These are phyloP conservation scores for Stenopsyche tienmushanensis DNA, from an alignment of 1,140 invertebrate species.

Conservation along the genomic window DNA sequence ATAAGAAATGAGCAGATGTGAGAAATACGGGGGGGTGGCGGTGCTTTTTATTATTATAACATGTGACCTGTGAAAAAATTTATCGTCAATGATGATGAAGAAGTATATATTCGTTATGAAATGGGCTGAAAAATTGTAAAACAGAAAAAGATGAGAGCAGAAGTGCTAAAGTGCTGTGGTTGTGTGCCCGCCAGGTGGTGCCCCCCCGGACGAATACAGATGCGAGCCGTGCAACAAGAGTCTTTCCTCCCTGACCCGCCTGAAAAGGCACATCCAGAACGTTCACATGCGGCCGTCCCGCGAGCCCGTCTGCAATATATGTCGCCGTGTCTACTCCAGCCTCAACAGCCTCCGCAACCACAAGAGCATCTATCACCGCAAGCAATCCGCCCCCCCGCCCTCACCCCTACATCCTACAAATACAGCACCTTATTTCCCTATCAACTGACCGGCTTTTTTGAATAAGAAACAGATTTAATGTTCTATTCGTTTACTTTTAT, in stretches of 20 bases:
- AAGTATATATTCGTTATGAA: slow-evolving; percentile 11
- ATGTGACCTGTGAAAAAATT: slow-evolving; percentile 12
- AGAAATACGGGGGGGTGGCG: slow-evolving; percentile 32
- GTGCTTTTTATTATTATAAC: slow-evolving; percentile 34
- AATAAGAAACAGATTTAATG: too few species aligned
- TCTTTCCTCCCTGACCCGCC: slow-evolving; percentile 76
- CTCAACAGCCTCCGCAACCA: slow-evolving; percentile 84
- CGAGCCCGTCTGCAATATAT: slow-evolving; percentile 85
- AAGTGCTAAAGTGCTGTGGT: slow-evolving; percentile 54
- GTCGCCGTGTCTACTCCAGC: slow-evolving; percentile 83
- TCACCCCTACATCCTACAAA: slow-evolving; percentile 41
- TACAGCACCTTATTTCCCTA: slow-evolving; percentile 54
- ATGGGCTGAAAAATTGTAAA: slow-evolving; percentile 7
- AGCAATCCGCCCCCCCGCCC: slow-evolving; percentile 54
- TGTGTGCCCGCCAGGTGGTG: slow-evolving; percentile 55
- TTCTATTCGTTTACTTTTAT: background rate
- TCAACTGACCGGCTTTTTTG: slow-evolving; percentile 55
- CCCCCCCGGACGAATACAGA: slow-evolving; percentile 69
- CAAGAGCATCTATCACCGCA: slow-evolving; percentile 86
- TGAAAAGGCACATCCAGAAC: slow-evolving; percentile 85
- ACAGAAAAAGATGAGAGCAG: slow-evolving; percentile 43
- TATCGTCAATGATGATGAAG: slow-evolving; percentile 6
- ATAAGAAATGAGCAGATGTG: slow-evolving; percentile 17
- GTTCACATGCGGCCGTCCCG: slow-evolving; percentile 81
- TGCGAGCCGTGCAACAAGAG: slow-evolving; percentile 88